Percentiles rank a stretch among this genome's conserved stretches.
Conservation (phyloP, 2,888 invertebrate genomes). For the Drosophila paramelanica region DNA sequence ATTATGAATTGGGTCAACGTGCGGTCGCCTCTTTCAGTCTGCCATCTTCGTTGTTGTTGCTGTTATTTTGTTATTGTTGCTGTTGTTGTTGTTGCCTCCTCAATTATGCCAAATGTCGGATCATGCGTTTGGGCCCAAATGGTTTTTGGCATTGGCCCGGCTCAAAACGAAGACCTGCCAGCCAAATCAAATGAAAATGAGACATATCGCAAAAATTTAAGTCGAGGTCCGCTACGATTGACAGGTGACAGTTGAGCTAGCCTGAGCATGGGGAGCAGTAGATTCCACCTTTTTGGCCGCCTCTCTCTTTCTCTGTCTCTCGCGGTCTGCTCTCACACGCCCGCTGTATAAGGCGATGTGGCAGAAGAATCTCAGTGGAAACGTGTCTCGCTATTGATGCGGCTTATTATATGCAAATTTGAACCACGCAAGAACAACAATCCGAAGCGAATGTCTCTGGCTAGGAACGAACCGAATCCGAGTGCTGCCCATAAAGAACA, state of each 20-base stretch:
- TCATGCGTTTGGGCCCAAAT: conserved; percentile 62
- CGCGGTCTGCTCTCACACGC: conserved; percentile 25
- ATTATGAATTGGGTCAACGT: conserved; percentile 82
- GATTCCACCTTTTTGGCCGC: conserved; percentile 2
- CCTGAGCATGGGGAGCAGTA: not conserved
- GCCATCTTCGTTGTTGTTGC: conserved; percentile 11
- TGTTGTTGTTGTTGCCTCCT: conserved; percentile 29
- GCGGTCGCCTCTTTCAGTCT: conserved; percentile 45
- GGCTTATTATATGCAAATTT: conserved; percentile 85
- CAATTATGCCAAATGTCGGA: conserved; percentile 72
- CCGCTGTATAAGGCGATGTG: conserved; percentile 39
- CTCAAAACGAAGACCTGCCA: conserved; percentile 58
- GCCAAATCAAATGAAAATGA: conserved; percentile 79
- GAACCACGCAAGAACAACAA: conserved; percentile 64
- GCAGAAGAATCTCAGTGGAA: conserved; percentile 68
- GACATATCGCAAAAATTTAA: conserved; percentile 79
- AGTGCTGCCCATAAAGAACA: conserved; percentile 82
- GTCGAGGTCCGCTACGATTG: conserved; percentile 68
- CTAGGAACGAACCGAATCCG: conserved; percentile 48
- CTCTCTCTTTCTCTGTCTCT: not conserved
- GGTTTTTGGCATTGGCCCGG: conserved; percentile 48
- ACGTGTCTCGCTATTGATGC: conserved; percentile 84
- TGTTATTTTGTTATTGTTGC: not conserved
- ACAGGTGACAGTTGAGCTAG: conserved; percentile 73
- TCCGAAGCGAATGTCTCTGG: conserved; percentile 43